phyloP scores from a whole-genome alignment of 2,113 vertebrate species.

The Pygoscelis antarcticus region DNA sequence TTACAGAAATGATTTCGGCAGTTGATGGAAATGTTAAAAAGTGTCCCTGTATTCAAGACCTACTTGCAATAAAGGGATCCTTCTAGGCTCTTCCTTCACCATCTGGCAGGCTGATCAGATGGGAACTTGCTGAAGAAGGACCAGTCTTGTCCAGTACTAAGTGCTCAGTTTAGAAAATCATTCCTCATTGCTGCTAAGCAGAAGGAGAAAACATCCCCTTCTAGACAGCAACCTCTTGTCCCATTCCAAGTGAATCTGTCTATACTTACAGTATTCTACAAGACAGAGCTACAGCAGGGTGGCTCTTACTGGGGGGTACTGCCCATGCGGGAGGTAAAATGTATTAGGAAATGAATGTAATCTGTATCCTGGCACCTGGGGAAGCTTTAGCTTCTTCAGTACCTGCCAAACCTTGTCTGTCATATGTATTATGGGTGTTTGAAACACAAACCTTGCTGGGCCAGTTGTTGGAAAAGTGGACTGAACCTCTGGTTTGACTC shows the following conservation, averaged over 20 bases:
- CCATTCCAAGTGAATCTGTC: background rate
- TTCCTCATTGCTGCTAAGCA: background rate
- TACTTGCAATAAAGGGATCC: background rate
- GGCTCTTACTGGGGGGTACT: background rate
- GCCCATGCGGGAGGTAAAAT: background rate
- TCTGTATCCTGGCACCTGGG: background rate
- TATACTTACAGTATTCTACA: background rate
- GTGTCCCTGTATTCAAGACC: background rate
- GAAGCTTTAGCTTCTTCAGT: background rate
- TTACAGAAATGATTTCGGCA: background rate
- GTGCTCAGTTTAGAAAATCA: background rate
- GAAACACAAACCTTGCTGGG: background rate
- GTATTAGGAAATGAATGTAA: background rate
- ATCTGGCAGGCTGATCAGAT: background rate
- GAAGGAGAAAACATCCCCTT: background rate
- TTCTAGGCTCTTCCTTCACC: background rate
- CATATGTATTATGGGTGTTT: fast-evolving
- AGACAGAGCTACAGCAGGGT: background rate
- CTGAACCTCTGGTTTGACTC: background rate
- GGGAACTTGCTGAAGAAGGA: background rate
- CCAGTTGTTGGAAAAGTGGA: background rate
- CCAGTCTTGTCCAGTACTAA: background rate
- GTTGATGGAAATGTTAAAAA: background rate
- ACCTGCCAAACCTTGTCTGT: background rate
- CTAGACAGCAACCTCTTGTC: background rate